Conservation (phyloP, 2,888 invertebrate genomes). For the Dioctria rufipes region DNA sequence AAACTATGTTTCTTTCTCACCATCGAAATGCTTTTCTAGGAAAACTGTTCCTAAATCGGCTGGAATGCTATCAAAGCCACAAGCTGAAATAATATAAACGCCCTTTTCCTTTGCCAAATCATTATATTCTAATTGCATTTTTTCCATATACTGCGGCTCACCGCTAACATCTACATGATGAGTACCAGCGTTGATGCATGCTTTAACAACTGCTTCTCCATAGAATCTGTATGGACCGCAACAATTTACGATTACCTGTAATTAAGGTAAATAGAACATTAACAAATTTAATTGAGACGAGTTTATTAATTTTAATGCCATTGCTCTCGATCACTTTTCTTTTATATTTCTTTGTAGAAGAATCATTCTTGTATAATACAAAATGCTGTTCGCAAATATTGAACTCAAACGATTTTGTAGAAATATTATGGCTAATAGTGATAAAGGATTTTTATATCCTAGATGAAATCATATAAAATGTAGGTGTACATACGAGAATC, state of each 20-base stretch:
- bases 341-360: no score
- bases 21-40: constrained; percentile 79
- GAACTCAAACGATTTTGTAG: no score
- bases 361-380: no score
- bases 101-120: constrained; percentile 82
- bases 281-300: no score
- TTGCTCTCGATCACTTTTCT: no score
- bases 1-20: constrained; percentile 55
- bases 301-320: no score
- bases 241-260: constrained; percentile 82
- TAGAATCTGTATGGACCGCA: constrained; percentile 92
- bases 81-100: constrained; percentile 91
- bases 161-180: constrained; percentile 95
- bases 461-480: no score
- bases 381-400: no score
- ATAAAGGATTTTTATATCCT: no score
- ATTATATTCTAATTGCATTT: constrained; percentile 87
- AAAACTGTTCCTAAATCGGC: constrained; percentile 89
- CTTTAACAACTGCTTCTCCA: constrained; percentile 92
- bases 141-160: constrained; percentile 91
- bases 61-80: constrained; percentile 95
- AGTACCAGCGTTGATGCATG: constrained; percentile 85
- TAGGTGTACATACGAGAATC: no score
- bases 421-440: no score
- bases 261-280: neutral